Percentiles rank a stretch among this genome's conserved stretches.
Conservation (phyloP, 2,888 invertebrate genomes). For the Lottia scabra region DNA sequence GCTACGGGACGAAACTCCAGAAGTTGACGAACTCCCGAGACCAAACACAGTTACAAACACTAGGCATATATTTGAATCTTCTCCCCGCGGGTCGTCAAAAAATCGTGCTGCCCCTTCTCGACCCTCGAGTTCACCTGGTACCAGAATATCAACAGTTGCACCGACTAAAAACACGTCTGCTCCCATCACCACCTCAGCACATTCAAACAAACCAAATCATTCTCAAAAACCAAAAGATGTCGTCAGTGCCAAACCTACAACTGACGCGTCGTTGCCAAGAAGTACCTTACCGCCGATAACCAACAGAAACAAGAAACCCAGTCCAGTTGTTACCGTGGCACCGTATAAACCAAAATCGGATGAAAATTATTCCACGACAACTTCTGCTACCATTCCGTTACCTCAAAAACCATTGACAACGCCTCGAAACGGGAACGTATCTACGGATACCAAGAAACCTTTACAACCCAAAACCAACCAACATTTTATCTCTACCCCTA, state of each 20-base stretch:
- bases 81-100: constrained; percentile 11
- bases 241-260: not conserved
- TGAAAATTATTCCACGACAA: constrained; percentile 17
- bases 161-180: not conserved
- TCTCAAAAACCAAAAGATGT: constrained; percentile 10
- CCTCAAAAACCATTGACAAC: constrained; percentile 14
- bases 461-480: not conserved
- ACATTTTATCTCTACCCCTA: not conserved
- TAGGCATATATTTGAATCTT: constrained; percentile 82
- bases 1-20: constrained; percentile 7
- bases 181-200: constrained; percentile 4
- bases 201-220: not conserved
- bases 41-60: constrained; percentile 90
- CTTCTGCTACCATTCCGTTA: constrained; percentile 15
- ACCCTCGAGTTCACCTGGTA: not conserved
- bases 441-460: constrained; percentile 5
- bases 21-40: constrained; percentile 80
- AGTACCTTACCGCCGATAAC: constrained; percentile 16
- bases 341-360: constrained; percentile 28
- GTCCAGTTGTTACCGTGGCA: constrained; percentile 36
- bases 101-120: not conserved
- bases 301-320: constrained; percentile 28
- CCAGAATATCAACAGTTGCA: not conserved
- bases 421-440: not conserved
- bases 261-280: not conserved